These are phyloP conservation scores for Stenichneumon culpator DNA, from an alignment of 2,888 invertebrate genomes.

Conservation along the genomic window DNA sequence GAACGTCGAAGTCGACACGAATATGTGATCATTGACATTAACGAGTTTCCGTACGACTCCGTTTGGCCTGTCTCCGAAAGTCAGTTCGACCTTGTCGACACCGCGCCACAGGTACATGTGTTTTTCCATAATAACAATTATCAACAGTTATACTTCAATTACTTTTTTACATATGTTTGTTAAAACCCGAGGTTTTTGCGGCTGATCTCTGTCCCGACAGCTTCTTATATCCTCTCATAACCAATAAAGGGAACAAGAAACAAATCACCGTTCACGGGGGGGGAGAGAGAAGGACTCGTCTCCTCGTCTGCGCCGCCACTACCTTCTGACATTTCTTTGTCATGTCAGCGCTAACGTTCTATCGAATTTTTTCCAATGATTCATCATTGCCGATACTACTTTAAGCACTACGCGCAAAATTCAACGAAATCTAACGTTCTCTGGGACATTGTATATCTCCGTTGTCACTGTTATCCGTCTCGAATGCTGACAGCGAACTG, in stretches of 20 bases:
- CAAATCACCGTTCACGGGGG: conserved; percentile 44
- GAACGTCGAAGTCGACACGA: conserved; percentile 84
- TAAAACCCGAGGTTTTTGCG: background rate
- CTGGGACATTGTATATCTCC: background rate
- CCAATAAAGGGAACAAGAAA: conserved; percentile 35
- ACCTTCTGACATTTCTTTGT: conserved; percentile 59
- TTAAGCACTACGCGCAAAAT: conserved; percentile 30
- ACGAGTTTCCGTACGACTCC: conserved; percentile 85
- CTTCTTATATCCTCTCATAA: background rate
- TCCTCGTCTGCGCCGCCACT: conserved; percentile 37
- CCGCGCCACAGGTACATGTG: conserved; percentile 82
- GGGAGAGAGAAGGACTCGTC: conserved; percentile 32
- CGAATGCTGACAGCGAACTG: background rate
- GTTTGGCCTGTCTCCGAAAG: conserved; percentile 78
- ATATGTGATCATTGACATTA: conserved; percentile 85
- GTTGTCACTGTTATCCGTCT: background rate
- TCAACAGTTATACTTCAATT: conserved; percentile 34
- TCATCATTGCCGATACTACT: conserved; percentile 45
- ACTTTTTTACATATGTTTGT: background rate
- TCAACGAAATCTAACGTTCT: conserved; percentile 10
- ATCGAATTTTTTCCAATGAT: conserved; percentile 20
- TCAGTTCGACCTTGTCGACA: conserved; percentile 79
- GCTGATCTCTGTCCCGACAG: background rate
- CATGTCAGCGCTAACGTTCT: conserved; percentile 51
- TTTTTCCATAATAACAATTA: conserved; percentile 74